Conservation (phyloP, 2,888 invertebrate genomes). For the Ashinkailepas kermadecensis region DNA sequence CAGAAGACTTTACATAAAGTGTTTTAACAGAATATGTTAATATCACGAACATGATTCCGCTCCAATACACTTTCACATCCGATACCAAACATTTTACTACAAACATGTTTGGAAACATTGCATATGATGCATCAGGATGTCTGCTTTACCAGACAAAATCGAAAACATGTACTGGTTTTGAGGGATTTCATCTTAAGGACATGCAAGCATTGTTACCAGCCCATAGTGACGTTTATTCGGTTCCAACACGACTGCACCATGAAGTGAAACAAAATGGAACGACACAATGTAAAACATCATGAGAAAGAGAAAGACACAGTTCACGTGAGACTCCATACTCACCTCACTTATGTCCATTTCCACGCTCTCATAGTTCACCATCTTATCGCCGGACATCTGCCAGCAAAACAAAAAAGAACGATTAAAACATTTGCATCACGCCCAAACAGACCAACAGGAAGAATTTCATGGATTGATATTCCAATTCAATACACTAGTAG, state of each 20-base stretch:
- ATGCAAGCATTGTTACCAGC: background rate
- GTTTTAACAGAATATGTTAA: constrained; percentile 16
- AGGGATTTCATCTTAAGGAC: too few relatives aligned
- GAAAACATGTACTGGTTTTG: too few relatives aligned
- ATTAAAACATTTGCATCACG: too few relatives aligned
- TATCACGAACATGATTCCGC: background rate
- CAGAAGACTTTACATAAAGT: constrained; percentile 14
- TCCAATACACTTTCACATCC: background rate
- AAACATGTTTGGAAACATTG: too few relatives aligned
- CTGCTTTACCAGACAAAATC: too few relatives aligned
- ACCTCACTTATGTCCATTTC: constrained; percentile 35
- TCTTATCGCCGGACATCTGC: background rate
- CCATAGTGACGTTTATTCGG: background rate
- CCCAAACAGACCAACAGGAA: too few relatives aligned
- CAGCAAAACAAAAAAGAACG: background rate
- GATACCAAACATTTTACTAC: background rate
- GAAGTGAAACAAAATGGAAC: background rate
- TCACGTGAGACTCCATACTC: constrained; percentile 21
- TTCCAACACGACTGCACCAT: background rate
- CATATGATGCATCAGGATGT: too few relatives aligned
- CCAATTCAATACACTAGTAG: too few relatives aligned
- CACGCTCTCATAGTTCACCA: constrained; percentile 33
- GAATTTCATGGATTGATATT: too few relatives aligned
- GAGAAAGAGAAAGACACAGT: background rate
- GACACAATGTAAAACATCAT: background rate